Percentiles rank a stretch among this genome's conserved stretches.
Conservation (phyloP, 2,113 vertebrate species). For the Microcebus jonahi region DNA sequence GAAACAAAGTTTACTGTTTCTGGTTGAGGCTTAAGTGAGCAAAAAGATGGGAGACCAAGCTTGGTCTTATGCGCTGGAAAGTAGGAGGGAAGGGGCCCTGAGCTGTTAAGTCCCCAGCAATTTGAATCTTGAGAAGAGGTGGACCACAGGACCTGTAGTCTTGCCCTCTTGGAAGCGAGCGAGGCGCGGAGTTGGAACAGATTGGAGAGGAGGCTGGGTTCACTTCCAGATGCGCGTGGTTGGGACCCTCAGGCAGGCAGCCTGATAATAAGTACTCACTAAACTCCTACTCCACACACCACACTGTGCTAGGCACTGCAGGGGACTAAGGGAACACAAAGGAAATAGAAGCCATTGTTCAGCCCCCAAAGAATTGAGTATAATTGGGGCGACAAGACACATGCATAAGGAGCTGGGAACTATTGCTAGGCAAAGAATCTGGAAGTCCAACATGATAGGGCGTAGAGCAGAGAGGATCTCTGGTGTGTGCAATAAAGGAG, state of each 20-base stretch:
- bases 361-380: conserved; percentile 3
- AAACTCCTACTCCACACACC: conserved; percentile 27
- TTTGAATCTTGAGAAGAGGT: neutral
- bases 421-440: neutral
- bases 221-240: conserved; percentile 15
- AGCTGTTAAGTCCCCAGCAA: neutral
- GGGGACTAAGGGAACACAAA: conserved; percentile 26
- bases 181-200: neutral
- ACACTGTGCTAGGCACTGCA: conserved; percentile 50
- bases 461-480: neutral
- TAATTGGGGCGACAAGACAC: conserved; percentile 20
- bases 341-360: conserved; percentile 24
- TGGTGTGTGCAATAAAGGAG: conserved; percentile 12
- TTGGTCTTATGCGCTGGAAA: neutral
- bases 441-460: neutral
- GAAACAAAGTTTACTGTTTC: conserved; percentile 39
- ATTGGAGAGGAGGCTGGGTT: conserved; percentile 12
- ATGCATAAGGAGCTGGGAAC: neutral
- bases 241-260: conserved; percentile 31
- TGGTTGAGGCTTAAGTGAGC: conserved; percentile 3
- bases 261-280: conserved; percentile 44
- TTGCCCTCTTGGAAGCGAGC: neutral
- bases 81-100: neutral
- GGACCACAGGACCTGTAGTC: neutral
- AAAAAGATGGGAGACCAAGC: neutral